These are phyloP conservation scores for Synanthedon andrenaeformis DNA, from an alignment of 2,888 invertebrate genomes.

Conservation along the genomic window DNA sequence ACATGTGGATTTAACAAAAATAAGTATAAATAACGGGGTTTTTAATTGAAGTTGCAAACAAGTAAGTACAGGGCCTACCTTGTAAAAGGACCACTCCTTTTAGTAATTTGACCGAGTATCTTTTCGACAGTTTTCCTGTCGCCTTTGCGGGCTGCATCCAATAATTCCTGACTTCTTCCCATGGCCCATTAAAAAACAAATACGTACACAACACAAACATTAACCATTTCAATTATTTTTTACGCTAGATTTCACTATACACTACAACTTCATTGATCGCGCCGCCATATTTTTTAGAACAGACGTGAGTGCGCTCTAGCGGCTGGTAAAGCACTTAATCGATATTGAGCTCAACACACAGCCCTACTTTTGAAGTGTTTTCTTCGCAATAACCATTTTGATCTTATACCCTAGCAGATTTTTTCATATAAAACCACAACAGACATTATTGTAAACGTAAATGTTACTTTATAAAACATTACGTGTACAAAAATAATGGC, in stretches of 20 bases:
- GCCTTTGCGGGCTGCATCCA: conserved; percentile 95
- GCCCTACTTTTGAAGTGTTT: not conserved
- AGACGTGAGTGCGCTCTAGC: conserved; percentile 65
- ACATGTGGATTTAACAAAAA: too few relatives aligned
- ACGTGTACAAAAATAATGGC: too few relatives aligned
- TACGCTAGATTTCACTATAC: conserved; percentile 64
- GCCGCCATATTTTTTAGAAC: conserved; percentile 74
- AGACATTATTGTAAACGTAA: too few relatives aligned
- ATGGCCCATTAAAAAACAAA: conserved; percentile 72
- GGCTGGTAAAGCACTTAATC: conserved; percentile 46
- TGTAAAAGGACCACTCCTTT: conserved; percentile 93
- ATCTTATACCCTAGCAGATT: too few relatives aligned
- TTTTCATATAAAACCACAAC: too few relatives aligned
- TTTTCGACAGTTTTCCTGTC: conserved; percentile 90
- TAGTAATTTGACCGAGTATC: conserved; percentile 87
- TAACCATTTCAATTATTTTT: conserved; percentile 55
- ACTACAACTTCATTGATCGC: conserved; percentile 82
- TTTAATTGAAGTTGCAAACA: too few relatives aligned
- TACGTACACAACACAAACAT: conserved; percentile 63
- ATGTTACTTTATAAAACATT: too few relatives aligned
- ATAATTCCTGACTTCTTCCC: conserved; percentile 97
- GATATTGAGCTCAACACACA: conserved; percentile 22
- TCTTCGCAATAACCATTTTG: too few relatives aligned
- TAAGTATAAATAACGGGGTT: too few relatives aligned
- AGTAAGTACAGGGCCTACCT: conserved; percentile 74